phyloP scores from a whole-genome alignment of 2,797 vertebrate genomes.

The Tadarida brasiliensis region DNA sequence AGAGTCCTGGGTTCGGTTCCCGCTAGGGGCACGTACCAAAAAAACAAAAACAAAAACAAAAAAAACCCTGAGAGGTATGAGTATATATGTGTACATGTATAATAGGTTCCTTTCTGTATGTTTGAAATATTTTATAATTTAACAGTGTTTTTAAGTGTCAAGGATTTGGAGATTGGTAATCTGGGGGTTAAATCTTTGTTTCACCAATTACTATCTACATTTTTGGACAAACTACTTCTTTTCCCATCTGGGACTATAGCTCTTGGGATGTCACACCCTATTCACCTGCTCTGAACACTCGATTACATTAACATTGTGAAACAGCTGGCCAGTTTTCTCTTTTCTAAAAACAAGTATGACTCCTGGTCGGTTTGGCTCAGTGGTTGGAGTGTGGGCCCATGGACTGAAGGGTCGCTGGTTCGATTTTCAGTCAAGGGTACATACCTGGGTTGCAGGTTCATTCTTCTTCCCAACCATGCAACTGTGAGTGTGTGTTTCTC shows the following conservation, averaged over 20 bases:
- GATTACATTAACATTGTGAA: background rate
- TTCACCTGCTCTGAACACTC: background rate
- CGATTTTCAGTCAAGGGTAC: background rate
- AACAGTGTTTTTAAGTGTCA: background rate
- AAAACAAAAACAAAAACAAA: too few relatives aligned
- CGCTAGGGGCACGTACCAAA: too few relatives aligned
- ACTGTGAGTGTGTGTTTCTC: too few relatives aligned
- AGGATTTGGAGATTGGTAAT: background rate
- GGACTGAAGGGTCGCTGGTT: background rate
- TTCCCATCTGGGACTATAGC: background rate
- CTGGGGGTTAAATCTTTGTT: background rate
- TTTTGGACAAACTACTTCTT: background rate
- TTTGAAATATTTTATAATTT: conserved; percentile 27
- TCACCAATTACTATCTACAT: background rate
- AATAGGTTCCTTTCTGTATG: background rate
- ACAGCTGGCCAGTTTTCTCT: background rate
- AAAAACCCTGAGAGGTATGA: background rate
- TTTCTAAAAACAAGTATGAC: background rate
- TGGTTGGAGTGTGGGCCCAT: background rate
- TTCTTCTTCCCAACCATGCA: too few relatives aligned
- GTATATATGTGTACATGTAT: background rate
- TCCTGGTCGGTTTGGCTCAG: background rate
- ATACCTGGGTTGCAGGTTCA: background rate
- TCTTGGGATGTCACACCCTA: background rate
- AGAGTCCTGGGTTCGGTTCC: too few relatives aligned